Evolutionary conservation across 2,888 invertebrate genomes (phyloP).

Genomic region (Parnassius glacialis): DNA sequence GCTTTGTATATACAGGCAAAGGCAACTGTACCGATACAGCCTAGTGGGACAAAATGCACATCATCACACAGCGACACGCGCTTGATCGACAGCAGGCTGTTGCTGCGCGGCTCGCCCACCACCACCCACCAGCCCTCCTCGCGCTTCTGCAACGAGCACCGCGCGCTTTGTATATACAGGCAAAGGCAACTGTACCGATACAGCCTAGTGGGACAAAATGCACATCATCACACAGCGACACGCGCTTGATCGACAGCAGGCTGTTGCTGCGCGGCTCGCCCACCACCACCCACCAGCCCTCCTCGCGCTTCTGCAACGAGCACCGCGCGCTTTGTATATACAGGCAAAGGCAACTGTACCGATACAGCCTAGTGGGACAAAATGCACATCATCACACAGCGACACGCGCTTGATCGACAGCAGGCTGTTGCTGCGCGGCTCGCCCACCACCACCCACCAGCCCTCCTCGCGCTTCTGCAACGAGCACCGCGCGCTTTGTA

Average conservation of each 20-base stretch:
- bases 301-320: constrained; percentile 88
- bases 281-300: constrained; percentile 99
- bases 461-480: constrained; percentile 93
- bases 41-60: too few species aligned
- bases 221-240: too few species aligned
- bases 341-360: too few species aligned
- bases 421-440: constrained; percentile 95
- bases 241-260: constrained; percentile 96
- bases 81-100: constrained; percentile 98
- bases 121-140: constrained; percentile 99
- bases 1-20: constrained; percentile 27
- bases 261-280: constrained; percentile 97
- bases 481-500: constrained; percentile 16
- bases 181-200: too few species aligned
- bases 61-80: constrained; percentile 93
- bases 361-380: too few species aligned
- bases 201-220: too few species aligned
- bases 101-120: constrained; percentile 96
- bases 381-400: too few species aligned
- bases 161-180: constrained; percentile 27
- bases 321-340: constrained; percentile 27
- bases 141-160: constrained; percentile 83
- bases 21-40: too few species aligned
- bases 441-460: constrained; percentile 99
- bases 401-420: constrained; percentile 98